Conservation (phyloP, 2,797 vertebrate genomes). For the Potorous gilbertii region DNA sequence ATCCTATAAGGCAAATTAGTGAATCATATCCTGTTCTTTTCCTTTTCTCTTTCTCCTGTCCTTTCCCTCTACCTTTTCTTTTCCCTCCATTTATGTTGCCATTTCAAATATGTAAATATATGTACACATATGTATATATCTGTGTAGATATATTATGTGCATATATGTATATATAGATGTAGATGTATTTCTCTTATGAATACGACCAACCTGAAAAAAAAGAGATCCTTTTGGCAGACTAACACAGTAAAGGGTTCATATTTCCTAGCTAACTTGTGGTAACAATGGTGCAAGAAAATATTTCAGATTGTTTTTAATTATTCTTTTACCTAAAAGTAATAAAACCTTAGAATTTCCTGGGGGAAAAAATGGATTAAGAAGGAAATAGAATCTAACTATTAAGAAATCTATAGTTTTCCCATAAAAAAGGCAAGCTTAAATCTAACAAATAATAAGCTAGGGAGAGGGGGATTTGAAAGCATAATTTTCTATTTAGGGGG, state of each 20-base stretch:
- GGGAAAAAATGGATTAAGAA: slow-evolving; percentile 50
- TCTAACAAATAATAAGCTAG: not conserved
- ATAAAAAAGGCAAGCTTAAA: slow-evolving; percentile 13
- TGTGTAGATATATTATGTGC: not conserved
- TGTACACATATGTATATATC: not conserved
- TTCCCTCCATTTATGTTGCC: not conserved
- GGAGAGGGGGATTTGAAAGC: not conserved
- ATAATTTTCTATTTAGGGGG: not conserved
- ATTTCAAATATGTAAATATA: not conserved
- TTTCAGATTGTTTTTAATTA: slow-evolving; percentile 45
- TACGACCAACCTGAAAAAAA: not conserved
- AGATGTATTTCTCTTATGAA: not conserved
- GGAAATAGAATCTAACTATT: not conserved
- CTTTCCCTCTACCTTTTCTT: not conserved
- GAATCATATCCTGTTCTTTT: not conserved
- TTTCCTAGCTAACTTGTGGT: slow-evolving; percentile 43
- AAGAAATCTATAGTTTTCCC: slow-evolving; percentile 40
- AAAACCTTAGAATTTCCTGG: slow-evolving; percentile 37
- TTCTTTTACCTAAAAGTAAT: not conserved
- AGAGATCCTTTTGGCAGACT: not conserved
- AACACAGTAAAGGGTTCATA: slow-evolving; percentile 7
- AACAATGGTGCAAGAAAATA: slow-evolving; percentile 20
- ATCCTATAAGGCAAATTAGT: slow-evolving; percentile 5
- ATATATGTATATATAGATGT: not conserved
- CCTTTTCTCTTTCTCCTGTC: not conserved